These are phyloP conservation scores for Mythimna pallens DNA, from an alignment of 2,888 invertebrate genomes.

Conservation along the genomic window DNA sequence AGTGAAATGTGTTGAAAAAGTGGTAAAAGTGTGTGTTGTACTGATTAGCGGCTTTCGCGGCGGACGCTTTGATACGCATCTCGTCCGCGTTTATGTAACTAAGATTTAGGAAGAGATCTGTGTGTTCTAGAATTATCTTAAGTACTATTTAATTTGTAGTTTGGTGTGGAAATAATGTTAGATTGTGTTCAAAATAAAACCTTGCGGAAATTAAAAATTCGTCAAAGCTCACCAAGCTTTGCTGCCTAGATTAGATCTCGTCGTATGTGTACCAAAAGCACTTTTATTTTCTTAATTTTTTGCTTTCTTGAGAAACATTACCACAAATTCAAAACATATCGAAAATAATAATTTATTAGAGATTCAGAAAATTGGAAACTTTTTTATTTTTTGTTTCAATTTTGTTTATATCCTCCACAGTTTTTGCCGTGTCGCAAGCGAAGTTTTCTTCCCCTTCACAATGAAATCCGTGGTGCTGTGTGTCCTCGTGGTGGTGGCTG, in stretches of 20 bases:
- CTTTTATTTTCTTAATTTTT: background rate
- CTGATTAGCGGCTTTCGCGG: conserved; percentile 69
- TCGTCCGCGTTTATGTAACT: conserved; percentile 66
- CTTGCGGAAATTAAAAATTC: background rate
- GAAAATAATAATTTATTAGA: background rate
- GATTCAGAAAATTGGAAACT: background rate
- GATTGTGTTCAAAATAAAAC: background rate
- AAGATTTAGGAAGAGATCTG: conserved; percentile 56
- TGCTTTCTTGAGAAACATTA: background rate
- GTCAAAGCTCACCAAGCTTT: background rate
- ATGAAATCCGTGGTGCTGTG: conserved; percentile 84
- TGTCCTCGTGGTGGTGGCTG: conserved; percentile 86
- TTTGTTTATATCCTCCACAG: conserved; percentile 37
- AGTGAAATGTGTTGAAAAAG: conserved; percentile 70
- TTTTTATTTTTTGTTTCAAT: background rate
- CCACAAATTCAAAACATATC: background rate
- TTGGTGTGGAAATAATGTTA: background rate
- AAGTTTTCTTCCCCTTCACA: conserved; percentile 62
- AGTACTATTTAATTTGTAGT: conserved; percentile 6
- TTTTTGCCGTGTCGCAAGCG: conserved; percentile 40
- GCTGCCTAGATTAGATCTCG: background rate
- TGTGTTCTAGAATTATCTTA: conserved; percentile 50
- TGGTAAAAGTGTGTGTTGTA: conserved; percentile 71
- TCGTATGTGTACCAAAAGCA: background rate
- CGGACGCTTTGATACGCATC: conserved; percentile 61